Percentiles rank a stretch among this genome's conserved stretches.
Conservation (phyloP, 2,113 vertebrate genomes). For the Probosciger aterrimus region DNA sequence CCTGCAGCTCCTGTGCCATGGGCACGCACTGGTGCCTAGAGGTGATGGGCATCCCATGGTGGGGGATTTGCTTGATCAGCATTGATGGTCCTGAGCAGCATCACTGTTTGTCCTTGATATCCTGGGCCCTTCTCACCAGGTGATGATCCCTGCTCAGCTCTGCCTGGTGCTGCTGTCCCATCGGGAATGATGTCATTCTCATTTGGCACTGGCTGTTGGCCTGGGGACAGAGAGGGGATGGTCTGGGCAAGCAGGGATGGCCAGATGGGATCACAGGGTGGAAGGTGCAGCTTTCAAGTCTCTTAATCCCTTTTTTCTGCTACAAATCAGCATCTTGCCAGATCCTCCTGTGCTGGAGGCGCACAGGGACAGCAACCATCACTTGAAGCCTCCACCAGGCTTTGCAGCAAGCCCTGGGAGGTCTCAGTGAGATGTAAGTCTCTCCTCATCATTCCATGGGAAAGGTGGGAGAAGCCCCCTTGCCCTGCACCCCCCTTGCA, state of each 20-base stretch:
- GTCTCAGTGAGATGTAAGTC: fast-evolving
- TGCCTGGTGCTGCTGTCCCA: not conserved
- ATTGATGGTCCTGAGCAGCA: fast-evolving
- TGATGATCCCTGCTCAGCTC: fast-evolving
- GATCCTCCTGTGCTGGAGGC: fast-evolving
- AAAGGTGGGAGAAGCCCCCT: not conserved
- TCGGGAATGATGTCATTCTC: not conserved
- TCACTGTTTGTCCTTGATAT: not conserved
- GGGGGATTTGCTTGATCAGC: not conserved
- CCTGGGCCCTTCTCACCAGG: fast-evolving
- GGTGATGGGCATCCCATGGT: fast-evolving
- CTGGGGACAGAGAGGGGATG: not conserved
- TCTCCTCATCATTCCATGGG: fast-evolving
- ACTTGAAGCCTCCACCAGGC: not conserved
- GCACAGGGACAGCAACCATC: fast-evolving
- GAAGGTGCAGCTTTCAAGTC: not conserved
- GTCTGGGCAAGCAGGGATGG: not conserved
- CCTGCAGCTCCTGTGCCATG: not conserved
- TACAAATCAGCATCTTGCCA: fast-evolving
- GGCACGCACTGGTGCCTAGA: fast-evolving
- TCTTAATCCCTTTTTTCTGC: not conserved
- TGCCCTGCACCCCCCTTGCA: fast-evolving
- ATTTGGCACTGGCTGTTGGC: not conserved
- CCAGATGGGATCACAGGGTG: constrained; percentile 35
- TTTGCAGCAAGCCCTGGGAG: not conserved